Evolutionary conservation across 2,888 invertebrate genomes (phyloP).

Genomic region (Rhagophthalmus giganteus): DNA sequence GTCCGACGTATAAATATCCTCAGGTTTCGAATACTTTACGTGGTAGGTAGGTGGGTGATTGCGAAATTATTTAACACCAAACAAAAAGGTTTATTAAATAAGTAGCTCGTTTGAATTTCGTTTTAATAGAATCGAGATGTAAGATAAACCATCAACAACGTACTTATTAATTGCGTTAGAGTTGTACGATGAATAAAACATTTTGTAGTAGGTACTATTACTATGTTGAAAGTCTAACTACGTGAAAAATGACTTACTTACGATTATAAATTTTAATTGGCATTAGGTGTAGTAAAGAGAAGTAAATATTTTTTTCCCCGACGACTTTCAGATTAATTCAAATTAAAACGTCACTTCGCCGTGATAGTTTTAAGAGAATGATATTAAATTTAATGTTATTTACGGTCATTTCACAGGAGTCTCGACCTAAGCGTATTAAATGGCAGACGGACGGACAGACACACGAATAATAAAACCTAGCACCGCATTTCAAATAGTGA

Average conservation of each 20-base stretch:
- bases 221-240: no score
- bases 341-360: constrained; percentile 6
- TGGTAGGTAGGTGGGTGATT: background rate
- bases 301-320: constrained; percentile 12
- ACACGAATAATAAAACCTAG: constrained; percentile 43
- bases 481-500: constrained; percentile 48
- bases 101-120: no score
- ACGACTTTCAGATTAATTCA: constrained; percentile 4
- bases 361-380: constrained; percentile 3
- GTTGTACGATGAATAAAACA: constrained; percentile 20
- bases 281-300: constrained; percentile 1
- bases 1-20: constrained; percentile 2
- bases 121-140: no score
- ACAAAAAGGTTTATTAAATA: no score
- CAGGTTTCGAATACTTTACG: constrained; percentile 22
- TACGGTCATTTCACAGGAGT: constrained; percentile 41
- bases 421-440: constrained; percentile 40
- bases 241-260: no score
- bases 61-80: no score
- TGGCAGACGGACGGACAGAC: constrained; percentile 44
- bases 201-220: constrained; percentile 3
- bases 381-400: constrained; percentile 34
- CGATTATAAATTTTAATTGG: no score
- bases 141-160: constrained; percentile 14
- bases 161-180: constrained; percentile 11